Base-by-base conservation (phyloP, 2,113 vertebrate genomes). In the Carassius carassius region DNA sequence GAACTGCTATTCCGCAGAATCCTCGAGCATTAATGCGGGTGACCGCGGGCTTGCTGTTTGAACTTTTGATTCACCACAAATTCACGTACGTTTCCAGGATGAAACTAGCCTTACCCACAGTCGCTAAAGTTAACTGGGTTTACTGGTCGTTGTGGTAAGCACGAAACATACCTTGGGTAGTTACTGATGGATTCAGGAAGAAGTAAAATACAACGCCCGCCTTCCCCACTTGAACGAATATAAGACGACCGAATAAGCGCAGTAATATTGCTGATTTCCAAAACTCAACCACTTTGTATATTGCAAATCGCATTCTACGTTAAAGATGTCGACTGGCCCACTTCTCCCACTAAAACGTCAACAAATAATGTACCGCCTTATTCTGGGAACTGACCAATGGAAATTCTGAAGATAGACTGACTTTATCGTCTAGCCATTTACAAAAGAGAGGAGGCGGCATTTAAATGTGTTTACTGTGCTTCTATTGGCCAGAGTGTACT, bases 281-380 rank as follows among this genome's bases (percentile, higher is more conserved):
- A 37, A 14, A 19, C 54, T 82, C 76, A 81, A 29, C 11, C 13
- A 41, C 0, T 12, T 47, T 41, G 4, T 54, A 5, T 60, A 8
- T 49, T 1, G 0, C 5, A 32, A 63, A 81, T 25, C 21, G 3
- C 21, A 8, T 7, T 47, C 5, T 29, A 65, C 80, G 82, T 89
- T 83, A 89, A 94, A 94, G 90, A 94, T 93, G 92, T 94, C 94
- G 90, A 91, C 92, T 81, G 73, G 17, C 67, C 83, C 37, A 87
- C 73, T 87, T 88, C 10, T 85, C 56, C n/a, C 60, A 88, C 87
- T 78, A 91, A 90, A 93, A 93, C 92, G 94, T 93, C 92, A 94
- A 94, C 92, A 94, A 92, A 92, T 7, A 1, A 32, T 11, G 69
- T 25, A 35, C 65, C 78, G 75, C 85, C 90, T 89, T 4, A 16